These are phyloP conservation scores for Rhinoderma darwinii DNA, from an alignment of 2,113 vertebrate species.

Conservation along the genomic window DNA sequence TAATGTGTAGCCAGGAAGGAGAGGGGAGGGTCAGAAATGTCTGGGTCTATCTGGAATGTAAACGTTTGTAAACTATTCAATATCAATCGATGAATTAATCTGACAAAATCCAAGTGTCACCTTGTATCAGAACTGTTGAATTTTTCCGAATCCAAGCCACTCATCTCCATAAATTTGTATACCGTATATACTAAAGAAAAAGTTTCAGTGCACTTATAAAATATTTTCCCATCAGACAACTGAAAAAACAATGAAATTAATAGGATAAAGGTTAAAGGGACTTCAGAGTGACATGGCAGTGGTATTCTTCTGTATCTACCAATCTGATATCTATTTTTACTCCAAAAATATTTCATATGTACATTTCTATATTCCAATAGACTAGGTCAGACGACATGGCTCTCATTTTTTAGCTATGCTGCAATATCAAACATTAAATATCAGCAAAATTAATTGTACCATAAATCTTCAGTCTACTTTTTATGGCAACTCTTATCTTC, in stretches of 20 bases:
- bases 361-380: neutral
- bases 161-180: no score
- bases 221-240: neutral
- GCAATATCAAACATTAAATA: constrained; percentile 32
- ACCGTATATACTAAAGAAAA: no score
- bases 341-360: neutral
- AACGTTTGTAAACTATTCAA: no score
- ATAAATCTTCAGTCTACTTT: constrained; percentile 41
- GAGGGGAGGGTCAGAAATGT: no score
- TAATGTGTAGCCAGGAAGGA: no score
- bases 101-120: no score
- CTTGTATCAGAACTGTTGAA: no score
- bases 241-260: neutral
- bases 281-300: neutral
- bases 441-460: constrained; percentile 17
- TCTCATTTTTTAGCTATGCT: neutral
- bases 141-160: no score
- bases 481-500: constrained; percentile 24
- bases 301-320: neutral
- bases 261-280: neutral
- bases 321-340: neutral
- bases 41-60: no score
- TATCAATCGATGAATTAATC: no score
- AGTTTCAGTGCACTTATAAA: neutral
- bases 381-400: neutral